Conservation (phyloP, 2,113 vertebrate species). For the Podarcis muralis region DNA sequence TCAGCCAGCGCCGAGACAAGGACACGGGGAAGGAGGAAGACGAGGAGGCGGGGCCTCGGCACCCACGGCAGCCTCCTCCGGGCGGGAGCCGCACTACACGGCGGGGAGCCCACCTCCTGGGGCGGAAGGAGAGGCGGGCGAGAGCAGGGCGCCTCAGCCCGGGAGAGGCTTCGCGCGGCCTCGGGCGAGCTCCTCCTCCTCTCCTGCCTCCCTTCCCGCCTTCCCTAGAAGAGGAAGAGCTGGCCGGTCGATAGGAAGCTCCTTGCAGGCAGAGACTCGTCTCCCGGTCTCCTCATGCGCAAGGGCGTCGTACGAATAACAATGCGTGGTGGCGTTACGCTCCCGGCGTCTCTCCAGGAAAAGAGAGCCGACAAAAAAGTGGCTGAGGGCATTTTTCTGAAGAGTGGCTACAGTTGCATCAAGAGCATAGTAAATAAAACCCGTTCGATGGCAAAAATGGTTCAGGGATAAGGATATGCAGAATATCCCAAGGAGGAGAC, state of each 20-base stretch:
- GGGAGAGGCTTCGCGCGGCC: background rate
- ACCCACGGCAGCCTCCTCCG: constrained; percentile 18
- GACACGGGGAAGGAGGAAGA: background rate
- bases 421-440: too few species aligned
- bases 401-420: too few species aligned
- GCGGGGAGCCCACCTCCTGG: background rate
- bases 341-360: too few species aligned
- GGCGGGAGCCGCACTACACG: background rate
- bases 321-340: too few species aligned
- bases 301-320: background rate
- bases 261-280: background rate
- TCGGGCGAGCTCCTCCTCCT: too few species aligned
- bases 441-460: too few species aligned
- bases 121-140: background rate
- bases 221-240: too few species aligned
- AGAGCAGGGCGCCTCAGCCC: background rate
- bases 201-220: too few species aligned
- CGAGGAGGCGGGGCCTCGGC: background rate
- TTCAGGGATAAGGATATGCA: too few species aligned
- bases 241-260: background rate
- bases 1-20: background rate
- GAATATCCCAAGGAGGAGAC: too few species aligned
- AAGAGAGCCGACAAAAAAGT: too few species aligned
- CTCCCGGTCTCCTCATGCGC: background rate
- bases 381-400: too few species aligned